These are phyloP conservation scores for Atherix ibis DNA, from an alignment of 2,888 invertebrate species.

Conservation along the genomic window DNA sequence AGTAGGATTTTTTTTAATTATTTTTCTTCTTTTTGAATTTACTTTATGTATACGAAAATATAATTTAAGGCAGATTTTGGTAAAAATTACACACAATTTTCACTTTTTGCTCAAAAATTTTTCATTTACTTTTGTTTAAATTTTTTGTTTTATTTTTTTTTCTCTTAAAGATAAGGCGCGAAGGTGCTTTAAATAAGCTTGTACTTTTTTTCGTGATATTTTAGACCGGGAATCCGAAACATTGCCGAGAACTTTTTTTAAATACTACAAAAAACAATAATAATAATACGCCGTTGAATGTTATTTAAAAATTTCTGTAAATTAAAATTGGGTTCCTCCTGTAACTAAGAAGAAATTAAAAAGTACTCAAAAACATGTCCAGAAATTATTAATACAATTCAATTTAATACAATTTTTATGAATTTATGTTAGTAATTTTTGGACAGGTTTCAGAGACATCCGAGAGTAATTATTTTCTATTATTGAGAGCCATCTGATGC, in stretches of 20 bases:
- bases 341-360: conserved; percentile 13
- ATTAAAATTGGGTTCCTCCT: conserved; percentile 19
- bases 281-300: background rate
- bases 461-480: background rate
- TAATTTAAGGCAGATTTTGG: conserved; percentile 54
- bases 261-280: conserved; percentile 9
- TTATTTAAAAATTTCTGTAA: conserved; percentile 22
- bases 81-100: conserved; percentile 39
- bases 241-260: conserved; percentile 23
- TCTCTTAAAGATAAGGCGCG: conserved; percentile 52
- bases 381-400: too few relatives aligned
- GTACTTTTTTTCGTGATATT: conserved; percentile 51
- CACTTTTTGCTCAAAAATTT: conserved; percentile 20
- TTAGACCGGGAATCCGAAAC: conserved; percentile 42
- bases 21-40: conserved; percentile 8
- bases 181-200: conserved; percentile 58
- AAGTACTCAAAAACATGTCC: conserved; percentile 8
- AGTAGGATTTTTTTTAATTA: conserved; percentile 11
- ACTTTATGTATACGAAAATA: conserved; percentile 39
- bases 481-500: conserved; percentile 14
- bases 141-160: conserved; percentile 31
- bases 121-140: conserved; percentile 21
- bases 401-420: too few relatives aligned
- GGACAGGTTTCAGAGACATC: too few relatives aligned
- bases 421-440: too few relatives aligned